phyloP scores from a whole-genome alignment of 2,113 vertebrate species.

The Podocnemis expansa region DNA sequence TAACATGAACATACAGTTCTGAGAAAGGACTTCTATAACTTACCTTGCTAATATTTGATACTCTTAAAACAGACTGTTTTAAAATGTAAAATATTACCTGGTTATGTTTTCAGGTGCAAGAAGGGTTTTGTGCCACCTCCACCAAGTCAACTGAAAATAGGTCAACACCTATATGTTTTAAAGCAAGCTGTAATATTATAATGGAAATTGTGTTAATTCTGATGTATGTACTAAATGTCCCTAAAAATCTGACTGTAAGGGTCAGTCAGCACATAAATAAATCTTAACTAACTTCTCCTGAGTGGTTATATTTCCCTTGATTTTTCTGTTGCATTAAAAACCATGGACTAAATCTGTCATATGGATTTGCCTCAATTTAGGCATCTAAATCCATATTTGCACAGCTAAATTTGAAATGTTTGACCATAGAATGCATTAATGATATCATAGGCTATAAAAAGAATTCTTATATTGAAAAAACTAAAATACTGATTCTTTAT shows the following conservation, averaged over 20 bases:
- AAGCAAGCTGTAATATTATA: background rate
- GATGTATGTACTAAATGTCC: constrained; percentile 12
- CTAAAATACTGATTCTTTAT: background rate
- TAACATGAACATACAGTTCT: background rate
- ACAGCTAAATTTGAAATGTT: background rate
- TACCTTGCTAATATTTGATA: background rate
- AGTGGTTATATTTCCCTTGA: constrained; percentile 13
- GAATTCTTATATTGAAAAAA: background rate
- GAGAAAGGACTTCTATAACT: background rate
- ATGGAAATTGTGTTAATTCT: constrained; percentile 44
- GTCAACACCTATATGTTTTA: constrained; percentile 36
- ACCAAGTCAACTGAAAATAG: constrained; percentile 64
- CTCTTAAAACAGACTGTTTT: background rate
- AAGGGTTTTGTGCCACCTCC: constrained; percentile 38
- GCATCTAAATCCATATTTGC: constrained; percentile 25
- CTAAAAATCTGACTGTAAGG: constrained; percentile 21
- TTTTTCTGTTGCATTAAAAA: constrained; percentile 44
- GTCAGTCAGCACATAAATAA: constrained; percentile 28
- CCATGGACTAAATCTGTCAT: background rate
- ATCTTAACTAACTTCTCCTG: constrained; percentile 52
- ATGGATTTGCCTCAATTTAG: background rate
- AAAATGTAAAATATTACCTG: background rate
- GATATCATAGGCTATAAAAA: background rate
- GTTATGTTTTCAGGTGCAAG: background rate
- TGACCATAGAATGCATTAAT: background rate